Conservation (phyloP, 2,113 vertebrate genomes). For the Pogona vitticeps region DNA sequence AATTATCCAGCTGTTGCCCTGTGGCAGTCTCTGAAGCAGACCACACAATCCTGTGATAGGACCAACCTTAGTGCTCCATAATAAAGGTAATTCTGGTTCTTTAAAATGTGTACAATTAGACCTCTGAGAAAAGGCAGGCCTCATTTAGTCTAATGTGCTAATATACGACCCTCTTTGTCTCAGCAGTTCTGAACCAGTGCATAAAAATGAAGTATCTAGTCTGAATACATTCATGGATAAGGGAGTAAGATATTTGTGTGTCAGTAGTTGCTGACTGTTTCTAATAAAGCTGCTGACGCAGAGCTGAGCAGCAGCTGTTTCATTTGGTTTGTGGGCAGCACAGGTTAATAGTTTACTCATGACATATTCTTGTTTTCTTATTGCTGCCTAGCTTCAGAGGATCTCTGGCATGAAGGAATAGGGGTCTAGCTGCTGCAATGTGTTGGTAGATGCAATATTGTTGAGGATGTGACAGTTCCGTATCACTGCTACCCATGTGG, state of each 20-base stretch:
- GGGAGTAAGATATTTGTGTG: neutral
- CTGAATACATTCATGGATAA: neutral
- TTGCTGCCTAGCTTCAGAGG: too few relatives aligned
- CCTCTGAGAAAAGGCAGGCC: too few relatives aligned
- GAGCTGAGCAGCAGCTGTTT: conserved; percentile 2
- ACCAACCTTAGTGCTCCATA: neutral
- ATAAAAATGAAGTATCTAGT: conserved; percentile 4
- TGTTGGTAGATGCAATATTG: too few relatives aligned
- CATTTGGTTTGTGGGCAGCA: conserved; percentile 21
- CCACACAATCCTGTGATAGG: neutral
- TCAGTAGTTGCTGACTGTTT: neutral
- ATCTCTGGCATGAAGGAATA: too few relatives aligned
- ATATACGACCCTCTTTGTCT: conserved; percentile 3
- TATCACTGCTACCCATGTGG: too few relatives aligned
- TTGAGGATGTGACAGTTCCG: too few relatives aligned
- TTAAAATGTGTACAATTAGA: neutral
- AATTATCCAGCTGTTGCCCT: neutral
- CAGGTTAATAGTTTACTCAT: neutral
- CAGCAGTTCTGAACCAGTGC: neutral
- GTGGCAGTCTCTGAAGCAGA: neutral
- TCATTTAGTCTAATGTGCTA: neutral
- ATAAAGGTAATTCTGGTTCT: neutral
- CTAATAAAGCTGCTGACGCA: conserved; percentile 30
- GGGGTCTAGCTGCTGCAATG: too few relatives aligned
- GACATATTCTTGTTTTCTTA: neutral